Evolutionary conservation across 2,888 invertebrate genomes (phyloP).

Genomic region (Drosophila rellima): DNA sequence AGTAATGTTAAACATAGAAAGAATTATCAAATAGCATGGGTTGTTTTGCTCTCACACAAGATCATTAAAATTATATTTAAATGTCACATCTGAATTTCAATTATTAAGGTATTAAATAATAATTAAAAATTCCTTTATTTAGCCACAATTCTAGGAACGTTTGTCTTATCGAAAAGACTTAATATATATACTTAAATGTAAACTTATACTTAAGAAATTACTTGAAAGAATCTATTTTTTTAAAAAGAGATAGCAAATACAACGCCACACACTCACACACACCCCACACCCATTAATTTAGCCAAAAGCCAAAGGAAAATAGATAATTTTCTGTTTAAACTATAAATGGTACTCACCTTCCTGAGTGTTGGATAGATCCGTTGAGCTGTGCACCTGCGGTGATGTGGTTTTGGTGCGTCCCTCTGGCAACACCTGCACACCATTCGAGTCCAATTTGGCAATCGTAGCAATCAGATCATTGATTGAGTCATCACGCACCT

Average conservation of each 20-base stretch:
- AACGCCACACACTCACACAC: slow-evolving; percentile 26
- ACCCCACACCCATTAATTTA: slow-evolving; percentile 24
- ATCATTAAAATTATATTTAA: not conserved
- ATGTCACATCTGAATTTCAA: not conserved
- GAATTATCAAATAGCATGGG: slow-evolving; percentile 19
- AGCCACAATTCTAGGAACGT: not conserved
- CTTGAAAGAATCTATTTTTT: not conserved
- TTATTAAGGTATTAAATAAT: too few species aligned
- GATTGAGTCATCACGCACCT: slow-evolving; percentile 93
- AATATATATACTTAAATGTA: not conserved
- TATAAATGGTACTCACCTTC: slow-evolving; percentile 81
- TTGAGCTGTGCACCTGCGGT: slow-evolving; percentile 91
- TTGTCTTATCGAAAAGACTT: not conserved
- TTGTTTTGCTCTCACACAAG: slow-evolving; percentile 5
- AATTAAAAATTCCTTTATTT: too few species aligned
- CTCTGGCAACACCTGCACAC: slow-evolving; percentile 91
- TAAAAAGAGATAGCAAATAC: not conserved
- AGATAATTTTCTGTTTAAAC: too few species aligned
- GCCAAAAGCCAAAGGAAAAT: slow-evolving; percentile 9
- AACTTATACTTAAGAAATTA: not conserved
- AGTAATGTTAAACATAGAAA: slow-evolving; percentile 41
- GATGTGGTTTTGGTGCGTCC: slow-evolving; percentile 87
- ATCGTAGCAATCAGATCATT: slow-evolving; percentile 95
- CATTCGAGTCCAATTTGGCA: slow-evolving; percentile 94
- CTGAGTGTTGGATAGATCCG: slow-evolving; percentile 87